Evolutionary conservation across 2,888 invertebrate species (phyloP).

Genomic region (Conus canariensis): DNA sequence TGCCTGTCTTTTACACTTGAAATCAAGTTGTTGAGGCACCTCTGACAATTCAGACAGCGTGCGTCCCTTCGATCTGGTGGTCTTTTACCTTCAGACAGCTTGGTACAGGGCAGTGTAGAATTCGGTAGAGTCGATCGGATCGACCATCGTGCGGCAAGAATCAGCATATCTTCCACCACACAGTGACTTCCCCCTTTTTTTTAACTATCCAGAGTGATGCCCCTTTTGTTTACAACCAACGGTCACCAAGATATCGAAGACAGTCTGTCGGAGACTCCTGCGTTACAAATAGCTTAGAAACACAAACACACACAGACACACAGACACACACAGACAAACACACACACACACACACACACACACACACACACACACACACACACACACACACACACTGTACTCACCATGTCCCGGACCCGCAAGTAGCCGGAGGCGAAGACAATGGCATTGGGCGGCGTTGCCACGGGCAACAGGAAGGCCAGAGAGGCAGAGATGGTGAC

Average conservation of each 20-base stretch:
- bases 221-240: too few relatives aligned
- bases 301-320: neutral
- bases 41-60: too few relatives aligned
- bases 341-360: neutral
- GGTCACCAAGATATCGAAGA: too few relatives aligned
- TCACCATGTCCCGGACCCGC: conserved; percentile 78
- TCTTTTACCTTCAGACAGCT: too few relatives aligned
- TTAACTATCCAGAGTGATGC: too few relatives aligned
- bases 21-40: too few relatives aligned
- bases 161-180: neutral
- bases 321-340: neutral
- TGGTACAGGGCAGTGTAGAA: too few relatives aligned
- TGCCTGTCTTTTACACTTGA: too few relatives aligned
- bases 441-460: conserved; percentile 97
- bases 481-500: conserved; percentile 93
- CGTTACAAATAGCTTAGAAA: neutral
- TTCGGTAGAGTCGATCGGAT: too few relatives aligned
- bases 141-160: too few relatives aligned
- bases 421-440: conserved; percentile 84
- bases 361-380: neutral
- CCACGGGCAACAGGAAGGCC: conserved; percentile 93
- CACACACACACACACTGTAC: neutral
- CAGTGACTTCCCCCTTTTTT: neutral
- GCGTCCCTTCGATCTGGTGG: too few relatives aligned
- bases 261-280: too few relatives aligned